Evolutionary conservation across 37 sponge, comb jelly and placozoan genomes (phyloP), one percentile per base, ranked within the genome.

Genomic region (Cliona cf. orientalis): DNA sequence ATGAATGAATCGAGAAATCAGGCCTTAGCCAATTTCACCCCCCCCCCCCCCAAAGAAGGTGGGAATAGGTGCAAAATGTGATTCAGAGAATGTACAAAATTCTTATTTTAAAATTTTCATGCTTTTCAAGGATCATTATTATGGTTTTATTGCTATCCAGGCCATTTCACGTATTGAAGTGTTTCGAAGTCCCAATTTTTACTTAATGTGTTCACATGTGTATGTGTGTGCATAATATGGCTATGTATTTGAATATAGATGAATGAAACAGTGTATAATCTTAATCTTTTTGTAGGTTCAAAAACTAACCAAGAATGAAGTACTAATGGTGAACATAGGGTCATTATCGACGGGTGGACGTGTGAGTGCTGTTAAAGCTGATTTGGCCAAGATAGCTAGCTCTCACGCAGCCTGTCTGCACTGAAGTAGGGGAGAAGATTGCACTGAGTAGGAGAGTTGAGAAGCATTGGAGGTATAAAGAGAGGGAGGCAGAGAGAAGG

Each of bases 271-370:
- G n/a, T n/a, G n/a, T n/a, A n/a, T n/a, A n/a, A n/a, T n/a, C n/a
- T n/a, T n/a, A n/a, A n/a, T 6, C 32, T 71, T 17, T 32, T n/a
- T 29, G 0, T 72, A 94, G 95, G 95, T 94, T 11, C 94, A 93
- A 71, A 95, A 93, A 55, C 68, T 98, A 68, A 78, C 85, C 44
- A 87, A 89, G 76, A 93, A 86, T 79, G 99, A 98, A 60, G 92
- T 93, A 7, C 63, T 98, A 69, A 91, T 98, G 90, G 99, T 98
- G 23, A 98, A 98, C 88, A 98, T 98, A 56, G 99, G 99, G 26
- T 98, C 99, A 0, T 74, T 98, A 1, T 90, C 93, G 23, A 95
- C 99, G 29, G 99, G 99, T 0, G 94, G 99, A 3, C 76, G 92
- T 31, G 99, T 98, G 33, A 86, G 89, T 65, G 99, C 95, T n/a